Percentiles rank a stretch among this genome's conserved stretches.
phyloP scores from a whole-genome alignment of 2,888 invertebrate species.

The Zeuzera pyrina region DNA sequence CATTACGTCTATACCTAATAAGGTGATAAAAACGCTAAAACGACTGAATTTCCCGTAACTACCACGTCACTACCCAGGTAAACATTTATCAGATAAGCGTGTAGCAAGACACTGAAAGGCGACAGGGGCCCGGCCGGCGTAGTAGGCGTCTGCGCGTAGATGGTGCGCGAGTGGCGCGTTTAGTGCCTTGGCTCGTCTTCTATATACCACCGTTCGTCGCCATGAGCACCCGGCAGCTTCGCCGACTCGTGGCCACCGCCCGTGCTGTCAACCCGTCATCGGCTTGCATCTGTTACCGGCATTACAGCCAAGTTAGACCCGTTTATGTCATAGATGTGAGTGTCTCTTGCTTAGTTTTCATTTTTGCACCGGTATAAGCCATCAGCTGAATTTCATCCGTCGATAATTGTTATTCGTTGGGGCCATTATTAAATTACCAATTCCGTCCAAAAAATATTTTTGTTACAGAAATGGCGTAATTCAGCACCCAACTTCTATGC shows the following conservation, averaged over 20 bases:
- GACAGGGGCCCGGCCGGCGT: background rate
- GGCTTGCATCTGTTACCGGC: conserved; percentile 38
- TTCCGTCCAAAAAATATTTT: conserved; percentile 5
- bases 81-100: conserved; percentile 24
- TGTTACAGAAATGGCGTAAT: conserved; percentile 67
- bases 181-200: conserved; percentile 22
- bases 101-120: background rate
- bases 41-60: conserved; percentile 30
- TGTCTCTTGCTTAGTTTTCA: conserved; percentile 30
- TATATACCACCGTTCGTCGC: conserved; percentile 17
- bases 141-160: conserved; percentile 59
- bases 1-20: too few species aligned
- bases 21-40: conserved; percentile 20
- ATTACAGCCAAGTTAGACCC: conserved; percentile 64
- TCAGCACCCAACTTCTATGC: conserved; percentile 63
- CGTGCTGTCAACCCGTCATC: conserved; percentile 29
- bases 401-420: background rate
- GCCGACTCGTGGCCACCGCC: conserved; percentile 35
- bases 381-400: background rate
- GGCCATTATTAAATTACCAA: background rate
- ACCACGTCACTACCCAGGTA: conserved; percentile 38
- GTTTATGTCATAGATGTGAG: conserved; percentile 63
- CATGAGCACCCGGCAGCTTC: conserved; percentile 57
- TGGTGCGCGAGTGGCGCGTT: conserved; percentile 19
- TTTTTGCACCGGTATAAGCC: conserved; percentile 11